These are phyloP conservation scores for Lottia gigantea DNA, from an alignment of 2,888 invertebrate genomes.

Conservation along the genomic window DNA sequence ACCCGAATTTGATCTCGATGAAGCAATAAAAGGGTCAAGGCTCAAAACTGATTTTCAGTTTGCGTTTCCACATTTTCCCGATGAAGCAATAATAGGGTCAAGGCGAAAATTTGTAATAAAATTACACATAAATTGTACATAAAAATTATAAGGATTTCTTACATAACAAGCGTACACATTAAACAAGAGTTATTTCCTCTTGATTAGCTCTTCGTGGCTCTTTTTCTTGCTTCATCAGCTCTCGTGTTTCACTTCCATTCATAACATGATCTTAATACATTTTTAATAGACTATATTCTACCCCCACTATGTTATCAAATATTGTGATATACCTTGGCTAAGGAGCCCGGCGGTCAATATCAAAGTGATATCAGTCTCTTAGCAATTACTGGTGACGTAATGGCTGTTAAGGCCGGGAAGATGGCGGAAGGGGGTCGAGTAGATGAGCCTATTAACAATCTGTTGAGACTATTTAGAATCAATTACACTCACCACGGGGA, in stretches of 20 bases:
- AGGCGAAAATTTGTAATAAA: too few relatives aligned
- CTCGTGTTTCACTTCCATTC: background rate
- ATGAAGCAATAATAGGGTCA: too few relatives aligned
- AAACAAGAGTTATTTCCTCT: too few relatives aligned
- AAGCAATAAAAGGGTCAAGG: too few relatives aligned
- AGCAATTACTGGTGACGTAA: conserved; percentile 2
- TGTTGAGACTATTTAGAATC: conserved; percentile 4
- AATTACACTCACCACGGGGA: conserved; percentile 3
- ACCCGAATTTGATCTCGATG: too few relatives aligned
- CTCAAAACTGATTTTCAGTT: too few relatives aligned
- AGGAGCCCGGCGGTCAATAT: background rate
- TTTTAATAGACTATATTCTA: background rate
- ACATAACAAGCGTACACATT: too few relatives aligned
- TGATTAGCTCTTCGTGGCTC: background rate
- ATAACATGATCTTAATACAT: background rate
- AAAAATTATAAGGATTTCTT: too few relatives aligned
- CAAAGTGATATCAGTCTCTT: background rate
- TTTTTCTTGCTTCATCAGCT: background rate
- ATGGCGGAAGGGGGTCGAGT: background rate
- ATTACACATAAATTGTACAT: too few relatives aligned
- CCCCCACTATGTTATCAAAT: background rate
- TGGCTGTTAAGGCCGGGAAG: background rate
- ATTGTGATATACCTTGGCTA: background rate
- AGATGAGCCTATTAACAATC: conserved; percentile 7
- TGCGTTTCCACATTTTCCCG: too few relatives aligned